Base-by-base conservation (phyloP, 2,888 invertebrate genomes). In the Sabatieria punctata region DNA sequence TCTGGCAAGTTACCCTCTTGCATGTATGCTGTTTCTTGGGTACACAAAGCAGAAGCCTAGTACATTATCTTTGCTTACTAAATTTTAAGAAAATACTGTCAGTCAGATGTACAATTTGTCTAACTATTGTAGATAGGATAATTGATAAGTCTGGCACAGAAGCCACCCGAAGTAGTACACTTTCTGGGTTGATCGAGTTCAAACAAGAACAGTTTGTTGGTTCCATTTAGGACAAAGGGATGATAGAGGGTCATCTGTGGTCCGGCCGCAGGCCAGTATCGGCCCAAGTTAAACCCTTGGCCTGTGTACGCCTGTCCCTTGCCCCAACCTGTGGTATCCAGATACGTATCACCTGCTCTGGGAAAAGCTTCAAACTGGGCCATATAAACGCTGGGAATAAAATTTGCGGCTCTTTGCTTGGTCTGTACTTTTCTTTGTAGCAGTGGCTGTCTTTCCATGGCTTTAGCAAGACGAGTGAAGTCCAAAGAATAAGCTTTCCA, bases 401-500 rank as follows among this genome's bases (percentile, higher is more conserved):
- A 39, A 6, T 23, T 23, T 4, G 49, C 19, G 35, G 15, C 41
- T 30, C 21, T 4, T 3, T 8, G 15, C 13, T 11, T 21, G 13
- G 19, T 3, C 30, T 11, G 15, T 15, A 11, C 8, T 30, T 30
- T 30, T 30, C 30, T 30, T 8, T 11, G 30, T 30, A 11, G 30
- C 8, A 8, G 30, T n/a, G n/a, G n/a, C n/a, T n/a, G n/a, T n/a
- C n/a, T n/a, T 15, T 30, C 15, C 30, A 30, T 30, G 30, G 8
- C 8, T 30, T 15, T 15, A 11, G 8, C 8, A 30, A 30, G 30
- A 6, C 21, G 21, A 4, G 27, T 22, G 2, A 42, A 25, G 27
- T 50, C 33, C 44, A 48, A 51, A 21, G 59, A 55, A 48, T 52
- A 77, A 52, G 79, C 73, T 8, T 67, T 72, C 82, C 82, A 82